Evolutionary conservation across 1,140 invertebrate genomes (phyloP).

Genomic region (Notospermus geniculatus): DNA sequence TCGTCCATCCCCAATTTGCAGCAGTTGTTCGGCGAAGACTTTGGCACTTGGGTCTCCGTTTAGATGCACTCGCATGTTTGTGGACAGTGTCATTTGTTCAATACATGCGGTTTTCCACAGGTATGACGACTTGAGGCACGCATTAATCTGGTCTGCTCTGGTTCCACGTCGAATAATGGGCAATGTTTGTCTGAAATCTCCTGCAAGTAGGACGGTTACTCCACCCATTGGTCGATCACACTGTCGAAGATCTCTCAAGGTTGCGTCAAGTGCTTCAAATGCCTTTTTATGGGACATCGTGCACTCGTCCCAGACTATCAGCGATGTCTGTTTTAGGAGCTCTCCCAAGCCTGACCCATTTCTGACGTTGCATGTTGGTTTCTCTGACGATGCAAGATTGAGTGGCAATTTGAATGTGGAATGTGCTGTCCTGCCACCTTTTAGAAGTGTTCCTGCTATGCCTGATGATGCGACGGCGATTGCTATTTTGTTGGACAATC

Average conservation of each 20-base stretch:
- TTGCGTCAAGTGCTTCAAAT: constrained; percentile 12
- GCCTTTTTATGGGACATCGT: constrained; percentile 24
- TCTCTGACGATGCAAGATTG: constrained; percentile 37
- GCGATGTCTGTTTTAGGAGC: neutral
- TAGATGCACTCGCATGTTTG: neutral
- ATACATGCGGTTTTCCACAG: constrained; percentile 20
- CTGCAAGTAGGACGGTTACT: constrained; percentile 13
- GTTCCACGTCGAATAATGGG: constrained; percentile 17
- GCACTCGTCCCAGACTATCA: constrained; percentile 15
- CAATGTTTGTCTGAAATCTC: constrained; percentile 24
- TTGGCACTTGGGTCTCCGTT: neutral
- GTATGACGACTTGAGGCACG: constrained; percentile 15
- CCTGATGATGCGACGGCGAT: constrained; percentile 23
- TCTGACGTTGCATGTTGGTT: constrained; percentile 20
- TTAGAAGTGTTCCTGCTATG: constrained; percentile 20
- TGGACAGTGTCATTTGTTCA: neutral
- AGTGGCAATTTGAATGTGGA: too few species aligned
- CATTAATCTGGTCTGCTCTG: too few species aligned
- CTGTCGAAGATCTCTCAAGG: constrained; percentile 23
- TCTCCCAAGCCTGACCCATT: neutral
- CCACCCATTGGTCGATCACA: constrained; percentile 25
- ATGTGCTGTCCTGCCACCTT: constrained; percentile 1
- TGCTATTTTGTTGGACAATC: constrained; percentile 26
- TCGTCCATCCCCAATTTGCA: neutral
- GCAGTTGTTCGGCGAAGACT: neutral